phyloP scores from a whole-genome alignment of 2,888 invertebrate genomes.

The Atrina japonica region DNA sequence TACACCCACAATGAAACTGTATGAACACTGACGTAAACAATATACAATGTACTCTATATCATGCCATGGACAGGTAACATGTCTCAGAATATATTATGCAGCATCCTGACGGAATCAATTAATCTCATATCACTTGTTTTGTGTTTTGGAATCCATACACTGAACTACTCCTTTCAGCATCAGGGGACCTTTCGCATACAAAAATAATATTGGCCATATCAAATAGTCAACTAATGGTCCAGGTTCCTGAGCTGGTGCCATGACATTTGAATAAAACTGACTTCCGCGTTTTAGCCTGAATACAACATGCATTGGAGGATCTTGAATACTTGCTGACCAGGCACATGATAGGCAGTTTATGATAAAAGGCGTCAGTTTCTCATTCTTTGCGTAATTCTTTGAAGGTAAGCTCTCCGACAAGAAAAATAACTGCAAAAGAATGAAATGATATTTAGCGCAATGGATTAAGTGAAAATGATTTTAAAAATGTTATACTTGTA shows the following conservation, averaged over 20 bases:
- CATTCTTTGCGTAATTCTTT: constrained; percentile 2
- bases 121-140: too few relatives aligned
- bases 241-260: constrained; percentile 1
- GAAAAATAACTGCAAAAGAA: constrained; percentile 10
- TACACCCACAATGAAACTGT: too few relatives aligned
- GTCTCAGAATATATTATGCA: too few relatives aligned
- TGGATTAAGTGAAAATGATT: too few relatives aligned
- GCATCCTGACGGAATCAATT: too few relatives aligned
- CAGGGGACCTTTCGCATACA: constrained; percentile 11
- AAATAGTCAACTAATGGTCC: constrained; percentile 10
- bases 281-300: constrained; percentile 8
- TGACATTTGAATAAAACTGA: constrained; percentile 10
- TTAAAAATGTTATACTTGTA: too few relatives aligned
- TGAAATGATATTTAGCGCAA: too few relatives aligned
- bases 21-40: too few relatives aligned
- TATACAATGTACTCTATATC: too few relatives aligned
- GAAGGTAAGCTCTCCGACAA: constrained; percentile 1
- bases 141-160: neutral
- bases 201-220: constrained; percentile 13
- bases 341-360: constrained; percentile 8
- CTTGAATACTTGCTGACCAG: constrained; percentile 6
- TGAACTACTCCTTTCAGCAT: constrained; percentile 17
- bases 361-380: constrained; percentile 7
- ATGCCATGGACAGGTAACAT: too few relatives aligned
- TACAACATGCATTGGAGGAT: neutral